Evolutionary conservation across 1,140 invertebrate genomes (phyloP).

Genomic region (Acromyrmex charruanus): DNA sequence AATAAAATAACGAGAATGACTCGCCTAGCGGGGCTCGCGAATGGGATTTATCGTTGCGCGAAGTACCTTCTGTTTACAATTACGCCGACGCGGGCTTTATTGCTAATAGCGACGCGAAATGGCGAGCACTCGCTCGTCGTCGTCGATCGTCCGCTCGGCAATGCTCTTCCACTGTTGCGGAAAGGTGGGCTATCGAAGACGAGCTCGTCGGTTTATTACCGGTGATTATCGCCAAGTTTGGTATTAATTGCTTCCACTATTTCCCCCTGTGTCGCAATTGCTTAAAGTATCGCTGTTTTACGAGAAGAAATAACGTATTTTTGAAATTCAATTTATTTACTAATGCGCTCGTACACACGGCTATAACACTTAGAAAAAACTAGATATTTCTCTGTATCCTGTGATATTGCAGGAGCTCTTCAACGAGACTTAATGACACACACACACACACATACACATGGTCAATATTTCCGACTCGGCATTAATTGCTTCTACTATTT

Average conservation of each 20-base stretch:
- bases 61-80: conserved; percentile 74
- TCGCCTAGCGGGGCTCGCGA: conserved; percentile 54
- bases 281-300: background rate
- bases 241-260: background rate
- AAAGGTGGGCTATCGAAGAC: conserved; percentile 20
- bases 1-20: conserved; percentile 78
- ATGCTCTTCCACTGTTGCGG: background rate
- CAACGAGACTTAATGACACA: conserved; percentile 1
- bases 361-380: background rate
- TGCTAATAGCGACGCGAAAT: conserved; percentile 58
- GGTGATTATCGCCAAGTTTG: conserved; percentile 24
- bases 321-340: background rate
- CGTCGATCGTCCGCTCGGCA: background rate
- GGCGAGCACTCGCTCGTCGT: conserved; percentile 21
- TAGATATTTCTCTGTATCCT: background rate
- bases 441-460: background rate
- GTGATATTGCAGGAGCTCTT: background rate
- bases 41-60: conserved; percentile 69
- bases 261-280: background rate
- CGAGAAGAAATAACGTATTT: background rate
- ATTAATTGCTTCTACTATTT: background rate
- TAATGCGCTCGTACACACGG: background rate
- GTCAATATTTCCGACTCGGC: conserved; percentile 50
- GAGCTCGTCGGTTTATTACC: conserved; percentile 19
- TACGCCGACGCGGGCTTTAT: conserved; percentile 61